Evolutionary conservation across 2,113 vertebrate species (phyloP), one percentile per base, ranked within the genome.

Genomic region (Galemys pyrenaicus): DNA sequence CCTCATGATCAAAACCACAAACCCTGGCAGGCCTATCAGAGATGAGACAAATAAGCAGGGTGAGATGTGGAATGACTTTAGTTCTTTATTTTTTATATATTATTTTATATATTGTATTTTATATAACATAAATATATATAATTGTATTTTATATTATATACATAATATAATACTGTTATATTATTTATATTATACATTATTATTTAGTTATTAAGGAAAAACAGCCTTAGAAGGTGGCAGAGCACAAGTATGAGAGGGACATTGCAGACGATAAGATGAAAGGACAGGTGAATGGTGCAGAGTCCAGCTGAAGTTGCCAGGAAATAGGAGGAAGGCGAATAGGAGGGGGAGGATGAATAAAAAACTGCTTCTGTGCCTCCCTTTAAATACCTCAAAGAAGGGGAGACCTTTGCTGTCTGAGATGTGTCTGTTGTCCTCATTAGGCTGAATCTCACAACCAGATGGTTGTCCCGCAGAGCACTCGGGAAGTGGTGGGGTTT

Each of bases 221-320:
- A 95, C 99, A 99, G 96, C 99, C 99, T 68, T 99, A 98, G 12
- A 99, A 99, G 98, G 99, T 99, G 4, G 99, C 98, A 11, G 99
- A 99, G 81, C 99, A 99, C 97, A 99, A 99, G 98, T 99, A 99
- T 0, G 98, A 99, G 96, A 99, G 99, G 99, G 99, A 99, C 97
- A 98, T 99, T 11, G 98, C 99, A 11, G 99, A 99, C 92, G 99
- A 99, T 98, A 99, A 99, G 94, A 98, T 99, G 92, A 99, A 99
- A 98, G 99, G 99, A 86, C 99, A 99, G 95, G 98, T 98, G 93
- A 98, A 99, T 92, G 97, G 98, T 5, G 98, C 98, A 86, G 96
- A 97, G 98, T 95, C 98, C 98, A 65, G 97, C 98, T 70, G 98
- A 99, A 96, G 98, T 98, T 95, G 96, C 98, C 97, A 98, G 99